Conservation (phyloP, 2,797 vertebrate species). For the Micromesistius poutassou region DNA sequence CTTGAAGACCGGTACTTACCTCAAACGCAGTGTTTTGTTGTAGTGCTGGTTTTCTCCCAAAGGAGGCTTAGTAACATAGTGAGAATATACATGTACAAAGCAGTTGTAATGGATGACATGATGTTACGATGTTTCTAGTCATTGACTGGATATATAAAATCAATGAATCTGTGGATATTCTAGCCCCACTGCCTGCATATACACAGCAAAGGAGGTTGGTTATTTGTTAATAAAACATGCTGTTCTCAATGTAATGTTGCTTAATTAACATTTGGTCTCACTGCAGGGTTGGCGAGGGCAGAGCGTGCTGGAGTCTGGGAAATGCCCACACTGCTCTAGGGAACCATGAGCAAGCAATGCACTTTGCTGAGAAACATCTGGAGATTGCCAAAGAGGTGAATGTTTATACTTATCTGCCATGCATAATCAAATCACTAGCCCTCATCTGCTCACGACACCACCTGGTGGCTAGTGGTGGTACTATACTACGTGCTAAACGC, state of each 20-base stretch:
- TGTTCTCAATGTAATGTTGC: neutral
- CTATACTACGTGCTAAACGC: no score
- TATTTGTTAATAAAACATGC: neutral
- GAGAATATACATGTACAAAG: neutral
- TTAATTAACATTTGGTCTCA: neutral
- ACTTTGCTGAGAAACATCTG: constrained; percentile 92
- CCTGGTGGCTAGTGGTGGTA: constrained; percentile 36
- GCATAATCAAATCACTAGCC: constrained; percentile 6
- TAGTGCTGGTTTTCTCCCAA: neutral
- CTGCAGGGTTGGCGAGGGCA: constrained; percentile 91
- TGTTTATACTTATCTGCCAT: constrained; percentile 34
- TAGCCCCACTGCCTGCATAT: neutral
- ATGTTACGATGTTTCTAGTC: constrained; percentile 11
- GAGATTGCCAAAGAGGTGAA: constrained; percentile 95
- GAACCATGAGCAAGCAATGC: constrained; percentile 90
- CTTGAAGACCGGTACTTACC: constrained; percentile 81
- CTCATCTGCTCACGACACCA: constrained; percentile 34
- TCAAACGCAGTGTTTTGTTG: constrained; percentile 2
- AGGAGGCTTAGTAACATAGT: neutral
- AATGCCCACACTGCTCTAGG: constrained; percentile 93
- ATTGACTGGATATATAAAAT: neutral
- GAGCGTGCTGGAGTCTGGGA: constrained; percentile 97
- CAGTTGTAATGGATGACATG: neutral
- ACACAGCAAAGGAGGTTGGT: neutral
- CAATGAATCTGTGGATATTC: neutral